Conservation (phyloP, 2,113 vertebrate species). For the Prionailurus bengalensis region DNA sequence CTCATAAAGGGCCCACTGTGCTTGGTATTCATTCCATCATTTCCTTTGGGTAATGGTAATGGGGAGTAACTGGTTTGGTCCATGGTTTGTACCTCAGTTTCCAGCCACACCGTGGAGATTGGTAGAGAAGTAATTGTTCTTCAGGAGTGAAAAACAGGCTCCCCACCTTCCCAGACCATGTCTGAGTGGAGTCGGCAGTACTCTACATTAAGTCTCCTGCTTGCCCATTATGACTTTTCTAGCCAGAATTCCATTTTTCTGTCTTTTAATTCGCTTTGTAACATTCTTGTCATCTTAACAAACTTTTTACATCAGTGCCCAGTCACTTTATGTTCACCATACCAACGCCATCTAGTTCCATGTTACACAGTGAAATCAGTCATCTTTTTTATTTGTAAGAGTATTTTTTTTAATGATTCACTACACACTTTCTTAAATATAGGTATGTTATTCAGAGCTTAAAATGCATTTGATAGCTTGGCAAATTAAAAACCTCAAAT, state of each 20-base stretch:
- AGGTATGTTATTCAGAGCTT: constrained; percentile 41
- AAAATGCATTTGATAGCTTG: constrained; percentile 55
- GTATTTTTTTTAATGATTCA: constrained; percentile 34
- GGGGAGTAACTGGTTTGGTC: not conserved
- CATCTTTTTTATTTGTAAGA: constrained; percentile 10
- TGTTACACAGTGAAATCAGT: not conserved
- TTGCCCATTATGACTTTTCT: not conserved
- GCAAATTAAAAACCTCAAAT: constrained; percentile 30
- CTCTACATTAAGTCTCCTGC: not conserved
- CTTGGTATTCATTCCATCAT: not conserved
- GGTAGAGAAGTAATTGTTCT: not conserved
- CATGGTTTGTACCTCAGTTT: not conserved
- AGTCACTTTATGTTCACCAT: not conserved
- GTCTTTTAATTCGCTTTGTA: constrained; percentile 19
- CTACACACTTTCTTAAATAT: not conserved
- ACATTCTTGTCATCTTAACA: constrained; percentile 23
- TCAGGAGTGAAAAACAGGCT: not conserved
- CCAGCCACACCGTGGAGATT: not conserved
- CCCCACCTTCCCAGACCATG: not conserved
- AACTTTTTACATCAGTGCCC: not conserved
- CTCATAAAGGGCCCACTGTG: not conserved
- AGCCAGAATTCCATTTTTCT: not conserved
- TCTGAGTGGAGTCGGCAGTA: not conserved
- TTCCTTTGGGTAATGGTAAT: not conserved
- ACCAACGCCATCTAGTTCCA: not conserved